These are phyloP conservation scores for Podarcis lilfordi DNA, from an alignment of 2,797 vertebrate species.

Conservation along the genomic window DNA sequence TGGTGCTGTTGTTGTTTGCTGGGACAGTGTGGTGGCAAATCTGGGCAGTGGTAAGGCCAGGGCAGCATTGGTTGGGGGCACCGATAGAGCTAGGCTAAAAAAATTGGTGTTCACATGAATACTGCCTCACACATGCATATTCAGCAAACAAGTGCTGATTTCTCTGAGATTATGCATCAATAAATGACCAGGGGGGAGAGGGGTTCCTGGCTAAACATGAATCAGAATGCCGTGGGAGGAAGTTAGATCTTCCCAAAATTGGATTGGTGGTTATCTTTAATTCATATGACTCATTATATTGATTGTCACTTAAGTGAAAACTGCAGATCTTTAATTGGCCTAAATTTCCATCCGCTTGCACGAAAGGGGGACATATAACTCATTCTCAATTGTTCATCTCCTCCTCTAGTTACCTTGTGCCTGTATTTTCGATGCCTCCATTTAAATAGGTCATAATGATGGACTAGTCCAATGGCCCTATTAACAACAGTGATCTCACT, in stretches of 20 bases:
- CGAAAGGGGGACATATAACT: background rate
- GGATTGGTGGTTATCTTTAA: background rate
- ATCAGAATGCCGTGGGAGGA: background rate
- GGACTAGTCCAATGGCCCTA: background rate
- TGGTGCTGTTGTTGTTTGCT: too few species aligned
- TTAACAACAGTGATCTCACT: background rate
- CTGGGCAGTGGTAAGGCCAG: too few species aligned
- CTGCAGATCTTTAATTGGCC: background rate
- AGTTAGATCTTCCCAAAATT: background rate
- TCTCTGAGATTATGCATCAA: background rate
- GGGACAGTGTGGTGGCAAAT: too few species aligned
- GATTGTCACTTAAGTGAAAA: background rate
- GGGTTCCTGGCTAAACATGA: background rate
- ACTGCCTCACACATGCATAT: too few species aligned
- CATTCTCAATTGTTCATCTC: background rate
- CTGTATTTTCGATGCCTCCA: background rate
- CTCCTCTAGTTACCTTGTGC: background rate
- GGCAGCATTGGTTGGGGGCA: too few species aligned
- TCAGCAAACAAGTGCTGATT: background rate
- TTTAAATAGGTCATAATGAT: background rate
- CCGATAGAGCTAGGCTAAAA: too few species aligned
- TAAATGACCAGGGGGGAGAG: background rate
- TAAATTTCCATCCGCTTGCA: background rate
- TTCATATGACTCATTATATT: background rate
- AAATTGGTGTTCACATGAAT: too few species aligned